These are phyloP conservation scores for Trichonephila clavata DNA, from an alignment of 1,140 invertebrate species.

Conservation along the genomic window DNA sequence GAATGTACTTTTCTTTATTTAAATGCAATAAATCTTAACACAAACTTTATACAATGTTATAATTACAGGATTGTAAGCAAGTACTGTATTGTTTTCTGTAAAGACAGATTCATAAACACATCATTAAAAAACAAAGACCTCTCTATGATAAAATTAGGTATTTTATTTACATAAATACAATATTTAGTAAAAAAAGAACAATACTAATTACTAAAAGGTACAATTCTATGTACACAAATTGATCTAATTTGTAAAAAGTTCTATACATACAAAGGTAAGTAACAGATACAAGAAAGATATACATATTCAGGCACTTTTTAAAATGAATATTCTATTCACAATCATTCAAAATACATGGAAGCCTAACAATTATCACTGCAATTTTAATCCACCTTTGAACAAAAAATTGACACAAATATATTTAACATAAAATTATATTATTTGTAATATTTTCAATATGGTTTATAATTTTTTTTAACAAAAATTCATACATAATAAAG, in stretches of 20 bases:
- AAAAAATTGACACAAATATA: slow-evolving; percentile 3
- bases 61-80: too few relatives aligned
- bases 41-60: too few relatives aligned
- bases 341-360: slow-evolving; percentile 41
- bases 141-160: slow-evolving; percentile 38
- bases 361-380: slow-evolving; percentile 32
- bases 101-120: too few relatives aligned
- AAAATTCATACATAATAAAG: too few relatives aligned
- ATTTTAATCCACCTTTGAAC: neutral
- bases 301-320: slow-evolving; percentile 31
- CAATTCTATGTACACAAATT: slow-evolving; percentile 49
- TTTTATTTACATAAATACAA: slow-evolving; percentile 60
- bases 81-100: too few relatives aligned
- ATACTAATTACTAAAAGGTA: slow-evolving; percentile 32
- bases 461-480: too few relatives aligned
- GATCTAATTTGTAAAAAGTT: slow-evolving; percentile 46
- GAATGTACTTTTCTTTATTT: too few relatives aligned
- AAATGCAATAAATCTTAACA: too few relatives aligned
- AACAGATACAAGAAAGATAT: neutral
- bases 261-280: slow-evolving; percentile 56
- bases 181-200: slow-evolving; percentile 52
- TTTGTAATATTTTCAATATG: too few relatives aligned
- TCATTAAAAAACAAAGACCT: too few relatives aligned
- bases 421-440: too few relatives aligned
- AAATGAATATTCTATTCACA: slow-evolving; percentile 16